A percentile compares a stretch with the other conserved stretches of the same genome.
Conservation (phyloP, 2,797 vertebrate species). For the Eurystomus glaucurus region DNA sequence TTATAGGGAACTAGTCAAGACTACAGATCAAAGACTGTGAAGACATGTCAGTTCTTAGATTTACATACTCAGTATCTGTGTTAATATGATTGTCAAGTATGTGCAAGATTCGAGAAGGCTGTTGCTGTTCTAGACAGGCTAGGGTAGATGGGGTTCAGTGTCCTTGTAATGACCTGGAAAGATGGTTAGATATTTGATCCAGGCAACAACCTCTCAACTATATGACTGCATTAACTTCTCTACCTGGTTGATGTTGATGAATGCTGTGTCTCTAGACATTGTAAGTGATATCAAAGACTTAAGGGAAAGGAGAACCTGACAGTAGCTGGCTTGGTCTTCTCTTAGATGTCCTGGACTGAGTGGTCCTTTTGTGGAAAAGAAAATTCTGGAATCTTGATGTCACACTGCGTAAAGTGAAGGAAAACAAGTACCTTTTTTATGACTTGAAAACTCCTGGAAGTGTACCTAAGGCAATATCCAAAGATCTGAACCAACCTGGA, state of each 20-base stretch:
- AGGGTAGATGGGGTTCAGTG: accelerated
- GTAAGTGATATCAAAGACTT: not conserved
- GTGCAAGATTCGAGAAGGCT: not conserved
- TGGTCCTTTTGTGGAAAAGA: not conserved
- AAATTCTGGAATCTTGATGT: not conserved
- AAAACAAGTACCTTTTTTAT: not conserved
- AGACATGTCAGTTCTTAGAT: not conserved
- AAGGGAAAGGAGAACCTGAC: not conserved
- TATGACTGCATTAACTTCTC: not conserved
- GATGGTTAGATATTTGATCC: not conserved
- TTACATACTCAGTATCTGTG: not conserved
- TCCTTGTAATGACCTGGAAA: not conserved
- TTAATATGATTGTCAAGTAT: not conserved
- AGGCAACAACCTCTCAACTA: not conserved
- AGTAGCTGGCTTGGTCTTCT: not conserved
- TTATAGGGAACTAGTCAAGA: not conserved
- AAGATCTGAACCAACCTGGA: not conserved
- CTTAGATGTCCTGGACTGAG: not conserved
- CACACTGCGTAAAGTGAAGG: not conserved
- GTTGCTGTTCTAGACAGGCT: not conserved
- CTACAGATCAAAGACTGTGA: not conserved
- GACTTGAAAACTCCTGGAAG: not conserved
- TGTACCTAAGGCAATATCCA: not conserved
- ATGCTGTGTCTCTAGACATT: not conserved
- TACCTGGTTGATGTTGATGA: not conserved